Percentiles rank a stretch among this genome's conserved stretches.
These are phyloP conservation scores for Bubo scandiacus DNA, from an alignment of 2,113 vertebrate species.

Conservation along the genomic window DNA sequence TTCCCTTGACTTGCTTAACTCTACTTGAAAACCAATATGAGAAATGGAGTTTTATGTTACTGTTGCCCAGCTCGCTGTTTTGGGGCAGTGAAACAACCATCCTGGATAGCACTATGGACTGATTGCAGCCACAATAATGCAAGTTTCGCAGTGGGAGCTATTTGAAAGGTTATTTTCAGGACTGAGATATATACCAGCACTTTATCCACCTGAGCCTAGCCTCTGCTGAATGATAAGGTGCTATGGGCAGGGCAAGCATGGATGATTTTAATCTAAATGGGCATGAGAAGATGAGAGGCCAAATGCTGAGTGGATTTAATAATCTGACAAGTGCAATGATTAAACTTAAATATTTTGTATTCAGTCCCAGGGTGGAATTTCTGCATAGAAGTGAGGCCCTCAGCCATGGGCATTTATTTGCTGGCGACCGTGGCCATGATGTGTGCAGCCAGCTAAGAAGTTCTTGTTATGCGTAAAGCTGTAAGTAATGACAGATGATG, in stretches of 20 bases:
- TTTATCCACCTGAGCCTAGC: neutral
- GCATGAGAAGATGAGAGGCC: neutral
- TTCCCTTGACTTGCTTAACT: neutral
- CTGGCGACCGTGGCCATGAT: neutral
- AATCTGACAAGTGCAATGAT: conserved; percentile 25
- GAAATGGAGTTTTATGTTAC: neutral
- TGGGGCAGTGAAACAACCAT: neutral
- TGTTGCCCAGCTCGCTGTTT: neutral
- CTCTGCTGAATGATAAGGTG: neutral
- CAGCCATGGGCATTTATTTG: neutral
- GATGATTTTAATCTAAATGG: neutral
- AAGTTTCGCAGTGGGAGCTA: neutral
- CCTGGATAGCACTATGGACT: neutral
- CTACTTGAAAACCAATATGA: neutral
- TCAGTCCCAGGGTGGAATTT: neutral
- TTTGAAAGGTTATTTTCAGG: neutral
- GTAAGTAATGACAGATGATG: neutral
- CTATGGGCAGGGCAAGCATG: neutral
- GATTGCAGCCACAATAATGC: neutral
- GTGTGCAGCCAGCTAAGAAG: neutral
- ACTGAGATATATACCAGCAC: neutral
- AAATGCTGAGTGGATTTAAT: conserved; percentile 12
- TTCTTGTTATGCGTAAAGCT: neutral
- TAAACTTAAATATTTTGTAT: neutral
- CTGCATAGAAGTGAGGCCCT: neutral